Base-by-base conservation (phyloP, 2,888 invertebrate genomes). In the Erpobdella octoculata region DNA sequence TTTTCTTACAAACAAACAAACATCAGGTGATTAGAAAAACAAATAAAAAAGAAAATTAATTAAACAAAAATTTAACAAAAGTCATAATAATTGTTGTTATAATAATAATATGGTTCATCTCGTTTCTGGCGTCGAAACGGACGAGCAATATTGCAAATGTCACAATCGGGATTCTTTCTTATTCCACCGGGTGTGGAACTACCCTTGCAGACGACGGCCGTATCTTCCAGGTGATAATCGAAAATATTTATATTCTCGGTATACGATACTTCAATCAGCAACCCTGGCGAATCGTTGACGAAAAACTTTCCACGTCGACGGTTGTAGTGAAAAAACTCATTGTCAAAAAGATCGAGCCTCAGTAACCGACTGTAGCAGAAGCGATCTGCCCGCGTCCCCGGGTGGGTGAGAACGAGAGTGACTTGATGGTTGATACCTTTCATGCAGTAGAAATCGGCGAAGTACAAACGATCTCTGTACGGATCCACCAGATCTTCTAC, bases 401-500 rank as follows among this genome's bases (percentile, higher is more conserved):
- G 21, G 28, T 46, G 37, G 9, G 73, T 71, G 36, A 73, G 6
- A 8, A 73, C 73, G 21, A 73, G 31, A 8, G 73, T 73, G 21
- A 73, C 71, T 41, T 73, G 66, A 21, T 73, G 73, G 9, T 9
- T 33, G n/a, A n/a, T 18, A n/a, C 41, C 68, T 8, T 41, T 15
- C 72, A 69, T 69, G 62, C 72, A 72, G 33, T 69, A 72, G 68
- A 69, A 72, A 59, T 72, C 72, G 5, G 72, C 58, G 36, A 72
- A 72, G 41, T 72, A 72, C 37, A 72, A 36, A 33, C 69, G 68
- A 31, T 35, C n/a, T n/a, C n/a, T 9, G n/a, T 62, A n/a, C 8
- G 35, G 33, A 62, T 62, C 33, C 21, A 70, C 25, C 2, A 70
- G n/a, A 6, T 36, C 12, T 4, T 59, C 18, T 18, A n/a, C 37